Percentiles rank a stretch among this genome's conserved stretches.
Evolutionary conservation across 2,888 invertebrate genomes (phyloP).

Genomic region (Caenorhabditis sp.): DNA sequence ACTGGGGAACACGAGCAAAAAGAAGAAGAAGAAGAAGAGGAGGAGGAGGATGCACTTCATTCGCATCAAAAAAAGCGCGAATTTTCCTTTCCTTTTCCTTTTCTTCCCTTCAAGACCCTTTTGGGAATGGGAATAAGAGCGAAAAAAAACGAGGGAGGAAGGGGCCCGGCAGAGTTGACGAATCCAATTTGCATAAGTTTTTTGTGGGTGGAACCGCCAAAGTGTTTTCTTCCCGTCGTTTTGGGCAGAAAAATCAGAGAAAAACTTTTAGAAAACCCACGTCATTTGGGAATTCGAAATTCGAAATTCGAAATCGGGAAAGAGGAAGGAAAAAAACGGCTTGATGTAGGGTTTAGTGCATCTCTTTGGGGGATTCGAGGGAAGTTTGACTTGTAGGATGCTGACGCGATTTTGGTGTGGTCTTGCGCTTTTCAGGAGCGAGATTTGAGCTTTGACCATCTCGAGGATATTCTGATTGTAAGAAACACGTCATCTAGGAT

Average conservation of each 20-base stretch:
- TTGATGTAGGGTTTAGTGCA: no score
- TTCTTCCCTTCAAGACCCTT: slow-evolving; percentile 1
- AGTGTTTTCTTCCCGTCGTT: slow-evolving; percentile 10
- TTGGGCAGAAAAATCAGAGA: not conserved
- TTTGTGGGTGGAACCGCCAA: not conserved
- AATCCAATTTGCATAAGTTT: slow-evolving; percentile 20
- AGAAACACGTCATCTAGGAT: no score
- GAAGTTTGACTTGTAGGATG: no score
- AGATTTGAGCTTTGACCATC: no score
- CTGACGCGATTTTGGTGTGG: no score
- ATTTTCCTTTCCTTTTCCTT: no score
- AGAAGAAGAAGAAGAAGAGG: no score
- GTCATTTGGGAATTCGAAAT: slow-evolving; percentile 10
- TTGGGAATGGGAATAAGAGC: not conserved
- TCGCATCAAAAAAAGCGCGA: not conserved
- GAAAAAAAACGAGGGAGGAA: not conserved
- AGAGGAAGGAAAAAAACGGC: no score
- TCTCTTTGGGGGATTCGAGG: no score
- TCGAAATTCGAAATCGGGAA: no score
- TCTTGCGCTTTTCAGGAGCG: no score
- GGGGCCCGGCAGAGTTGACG: not conserved
- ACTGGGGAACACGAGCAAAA: slow-evolving; percentile 12
- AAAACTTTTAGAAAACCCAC: not conserved
- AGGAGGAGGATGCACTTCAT: slow-evolving; percentile 22
- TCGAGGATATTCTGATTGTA: no score